A percentile compares a stretch with the other conserved stretches of the same genome.
phyloP scores from a whole-genome alignment of 2,113 vertebrate species.

The Mus pahari region DNA sequence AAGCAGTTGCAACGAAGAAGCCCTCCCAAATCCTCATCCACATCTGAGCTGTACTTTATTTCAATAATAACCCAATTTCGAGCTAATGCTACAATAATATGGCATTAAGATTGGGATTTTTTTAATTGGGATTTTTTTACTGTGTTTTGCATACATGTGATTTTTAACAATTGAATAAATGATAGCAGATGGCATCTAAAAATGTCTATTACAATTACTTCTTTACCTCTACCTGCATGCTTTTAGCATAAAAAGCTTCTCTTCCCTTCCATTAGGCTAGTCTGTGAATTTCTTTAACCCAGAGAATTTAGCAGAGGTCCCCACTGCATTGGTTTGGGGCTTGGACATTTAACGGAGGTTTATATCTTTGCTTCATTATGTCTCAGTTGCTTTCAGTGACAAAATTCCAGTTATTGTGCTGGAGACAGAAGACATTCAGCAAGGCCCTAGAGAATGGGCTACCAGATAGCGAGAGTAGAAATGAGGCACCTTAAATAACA shows the following conservation, averaged over 20 bases:
- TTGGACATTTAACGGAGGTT: neutral
- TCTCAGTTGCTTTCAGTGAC: neutral
- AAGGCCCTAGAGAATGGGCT: neutral
- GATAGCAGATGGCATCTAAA: neutral
- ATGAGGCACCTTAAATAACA: neutral
- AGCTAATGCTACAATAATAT: neutral
- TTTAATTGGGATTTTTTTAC: no score
- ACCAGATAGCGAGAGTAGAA: neutral
- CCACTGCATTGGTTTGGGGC: neutral
- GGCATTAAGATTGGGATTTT: neutral
- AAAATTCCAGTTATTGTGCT: neutral
- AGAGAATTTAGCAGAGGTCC: slow-evolving; percentile 24
- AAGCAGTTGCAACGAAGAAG: neutral
- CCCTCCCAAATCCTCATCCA: neutral
- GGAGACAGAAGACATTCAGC: neutral
- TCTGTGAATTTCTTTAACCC: slow-evolving; percentile 26
- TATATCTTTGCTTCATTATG: slow-evolving; percentile 4
- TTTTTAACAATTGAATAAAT: slow-evolving; percentile 31
- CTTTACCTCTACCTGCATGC: neutral
- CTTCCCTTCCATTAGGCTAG: neutral
- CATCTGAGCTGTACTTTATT: slow-evolving; percentile 23
- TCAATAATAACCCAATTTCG: slow-evolving; percentile 18
- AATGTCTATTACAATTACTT: slow-evolving; percentile 3
- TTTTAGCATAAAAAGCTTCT: neutral
- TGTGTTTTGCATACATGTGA: slow-evolving; percentile 15